phyloP scores from a whole-genome alignment of 2,797 vertebrate genomes.

The Sebastes baramenuke region DNA sequence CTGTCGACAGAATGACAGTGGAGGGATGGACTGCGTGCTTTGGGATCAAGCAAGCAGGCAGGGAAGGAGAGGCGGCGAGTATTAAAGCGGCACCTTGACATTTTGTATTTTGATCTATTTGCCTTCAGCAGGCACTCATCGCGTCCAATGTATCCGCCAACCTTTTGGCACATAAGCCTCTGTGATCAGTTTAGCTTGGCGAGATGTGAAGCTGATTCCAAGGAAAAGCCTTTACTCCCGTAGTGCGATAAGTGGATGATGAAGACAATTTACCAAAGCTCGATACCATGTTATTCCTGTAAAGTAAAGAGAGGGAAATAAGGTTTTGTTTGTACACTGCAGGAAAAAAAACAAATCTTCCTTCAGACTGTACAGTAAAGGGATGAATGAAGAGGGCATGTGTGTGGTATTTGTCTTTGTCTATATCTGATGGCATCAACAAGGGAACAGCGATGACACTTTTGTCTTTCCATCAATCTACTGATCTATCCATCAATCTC shows the following conservation, averaged over 20 bases:
- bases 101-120: conserved; percentile 59
- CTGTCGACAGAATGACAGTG: conserved; percentile 19
- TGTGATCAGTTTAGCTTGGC: conserved; percentile 37
- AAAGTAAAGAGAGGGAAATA: conserved; percentile 10
- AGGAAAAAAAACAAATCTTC: neutral
- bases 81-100: conserved; percentile 56
- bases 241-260: conserved; percentile 43
- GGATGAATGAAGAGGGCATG: neutral
- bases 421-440: conserved; percentile 29
- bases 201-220: conserved; percentile 30
- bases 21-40: conserved; percentile 23
- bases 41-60: conserved; percentile 8
- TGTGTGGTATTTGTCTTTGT: neutral
- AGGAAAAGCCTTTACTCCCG: conserved; percentile 27
- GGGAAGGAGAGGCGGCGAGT: neutral
- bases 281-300: conserved; percentile 6
- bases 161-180: conserved; percentile 24
- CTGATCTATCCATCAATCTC: conserved; percentile 43
- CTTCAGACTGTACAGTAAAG: neutral
- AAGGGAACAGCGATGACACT: conserved; percentile 1
- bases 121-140: conserved; percentile 20
- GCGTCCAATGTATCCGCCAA: neutral
- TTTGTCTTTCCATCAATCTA: conserved; percentile 1
- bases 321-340: conserved; percentile 12
- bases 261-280: conserved; percentile 31